Percentiles rank a stretch among this genome's conserved stretches.
phyloP scores from a whole-genome alignment of 2,888 invertebrate species.

The Anodontia alba region DNA sequence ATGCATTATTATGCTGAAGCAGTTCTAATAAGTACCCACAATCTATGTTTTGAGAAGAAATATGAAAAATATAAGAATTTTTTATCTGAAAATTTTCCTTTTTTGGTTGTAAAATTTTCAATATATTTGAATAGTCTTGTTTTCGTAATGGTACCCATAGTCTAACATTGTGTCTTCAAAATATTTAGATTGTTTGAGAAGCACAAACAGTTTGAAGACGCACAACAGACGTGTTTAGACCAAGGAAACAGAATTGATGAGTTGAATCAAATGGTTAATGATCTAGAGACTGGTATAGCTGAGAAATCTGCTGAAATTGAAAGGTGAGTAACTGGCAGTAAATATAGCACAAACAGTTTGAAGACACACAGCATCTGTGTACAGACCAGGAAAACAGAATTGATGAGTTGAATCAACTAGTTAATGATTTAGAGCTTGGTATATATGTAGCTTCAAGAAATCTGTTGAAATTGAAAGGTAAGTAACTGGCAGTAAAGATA shows the following conservation, averaged over 20 bases:
- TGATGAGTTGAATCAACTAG: slow-evolving; percentile 64
- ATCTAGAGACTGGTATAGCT: slow-evolving; percentile 66
- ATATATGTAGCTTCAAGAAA: slow-evolving; percentile 70
- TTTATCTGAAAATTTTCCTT: too few relatives aligned
- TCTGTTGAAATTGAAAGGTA: slow-evolving; percentile 69
- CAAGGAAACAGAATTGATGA: slow-evolving; percentile 70
- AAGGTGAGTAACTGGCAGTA: slow-evolving; percentile 54
- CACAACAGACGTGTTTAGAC: slow-evolving; percentile 66
- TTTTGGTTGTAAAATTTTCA: too few relatives aligned
- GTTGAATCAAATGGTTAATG: slow-evolving; percentile 61
- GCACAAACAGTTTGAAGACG: slow-evolving; percentile 78
- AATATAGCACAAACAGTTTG: slow-evolving; percentile 77
- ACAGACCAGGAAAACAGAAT: slow-evolving; percentile 69
- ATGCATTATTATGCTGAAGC: too few relatives aligned
- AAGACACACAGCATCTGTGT: slow-evolving; percentile 71
- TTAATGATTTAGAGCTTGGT: slow-evolving; percentile 66
- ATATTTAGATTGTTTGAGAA: slow-evolving; percentile 83
- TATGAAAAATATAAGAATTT: too few relatives aligned
- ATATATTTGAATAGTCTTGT: too few relatives aligned
- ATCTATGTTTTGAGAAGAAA: too few relatives aligned
- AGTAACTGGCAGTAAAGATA: slow-evolving; percentile 16
- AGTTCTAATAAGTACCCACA: too few relatives aligned
- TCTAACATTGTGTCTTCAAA: too few relatives aligned
- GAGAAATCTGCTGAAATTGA: slow-evolving; percentile 69
- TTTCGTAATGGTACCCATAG: too few relatives aligned